Evolutionary conservation across 2,888 invertebrate genomes (phyloP).

Genomic region (Microplitis manilae): DNA sequence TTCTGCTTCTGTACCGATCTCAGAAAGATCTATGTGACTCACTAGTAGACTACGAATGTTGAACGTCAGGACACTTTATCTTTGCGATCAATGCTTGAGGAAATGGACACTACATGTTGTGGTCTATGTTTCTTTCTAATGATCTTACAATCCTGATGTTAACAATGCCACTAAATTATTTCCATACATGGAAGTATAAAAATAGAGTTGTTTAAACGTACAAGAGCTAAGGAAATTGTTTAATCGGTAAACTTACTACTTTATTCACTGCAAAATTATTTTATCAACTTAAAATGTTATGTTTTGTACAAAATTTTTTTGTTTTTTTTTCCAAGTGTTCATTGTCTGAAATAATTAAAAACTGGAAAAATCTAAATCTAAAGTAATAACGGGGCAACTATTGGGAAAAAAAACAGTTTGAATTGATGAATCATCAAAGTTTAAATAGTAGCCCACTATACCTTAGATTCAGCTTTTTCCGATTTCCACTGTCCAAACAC

Average conservation of each 20-base stretch:
- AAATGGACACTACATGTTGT: background rate
- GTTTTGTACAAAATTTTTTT: background rate
- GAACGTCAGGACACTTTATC: background rate
- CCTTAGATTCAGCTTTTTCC: no score
- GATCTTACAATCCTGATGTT: background rate
- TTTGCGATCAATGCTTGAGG: constrained; percentile 6
- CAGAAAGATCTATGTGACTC: background rate
- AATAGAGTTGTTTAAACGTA: background rate
- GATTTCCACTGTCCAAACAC: no score
- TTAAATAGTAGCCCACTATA: no score
- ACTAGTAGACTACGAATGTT: background rate
- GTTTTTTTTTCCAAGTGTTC: no score
- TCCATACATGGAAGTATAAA: background rate
- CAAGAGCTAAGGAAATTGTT: background rate
- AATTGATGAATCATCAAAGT: no score
- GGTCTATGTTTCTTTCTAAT: constrained; percentile 2
- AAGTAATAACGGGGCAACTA: no score
- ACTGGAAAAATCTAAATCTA: no score
- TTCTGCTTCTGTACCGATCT: background rate
- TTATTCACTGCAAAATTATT: background rate
- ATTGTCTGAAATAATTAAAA: no score
- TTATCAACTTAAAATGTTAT: background rate
- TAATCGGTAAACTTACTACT: background rate
- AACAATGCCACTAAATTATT: background rate
- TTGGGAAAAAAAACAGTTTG: no score